phyloP scores from a whole-genome alignment of 1,140 invertebrate species.

The Rhopalosiphum maidis region DNA sequence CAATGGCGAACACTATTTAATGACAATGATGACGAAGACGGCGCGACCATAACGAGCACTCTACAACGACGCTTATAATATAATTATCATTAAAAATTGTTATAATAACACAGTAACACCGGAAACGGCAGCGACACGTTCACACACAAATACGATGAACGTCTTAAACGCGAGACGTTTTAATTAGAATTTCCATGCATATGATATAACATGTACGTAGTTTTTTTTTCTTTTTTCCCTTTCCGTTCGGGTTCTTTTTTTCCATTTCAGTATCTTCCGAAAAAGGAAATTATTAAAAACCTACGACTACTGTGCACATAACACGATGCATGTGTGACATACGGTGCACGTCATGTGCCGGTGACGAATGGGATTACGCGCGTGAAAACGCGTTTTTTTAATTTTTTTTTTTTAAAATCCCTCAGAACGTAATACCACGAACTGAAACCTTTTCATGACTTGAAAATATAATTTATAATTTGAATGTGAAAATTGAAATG shows the following conservation, averaged over 20 bases:
- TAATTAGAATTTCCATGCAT: conserved; percentile 17
- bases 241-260: neutral
- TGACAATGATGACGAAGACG: neutral
- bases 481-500: neutral
- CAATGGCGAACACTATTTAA: neutral
- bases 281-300: neutral
- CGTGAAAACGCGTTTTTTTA: too few species aligned
- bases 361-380: neutral
- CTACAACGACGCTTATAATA: neutral
- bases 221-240: neutral
- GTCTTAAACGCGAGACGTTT: neutral
- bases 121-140: neutral
- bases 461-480: conserved; percentile 9
- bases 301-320: neutral
- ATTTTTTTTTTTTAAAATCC: neutral
- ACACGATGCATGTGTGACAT: neutral
- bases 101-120: neutral
- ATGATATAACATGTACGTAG: neutral
- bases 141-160: conserved; percentile 17
- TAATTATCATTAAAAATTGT: neutral
- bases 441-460: neutral
- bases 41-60: neutral
- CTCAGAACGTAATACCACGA: neutral
- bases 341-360: neutral
- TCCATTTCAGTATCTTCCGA: neutral